A percentile compares a stretch with the other conserved stretches of the same genome.
phyloP scores from a whole-genome alignment of 2,113 vertebrate species.

The Glaucomys volans region DNA sequence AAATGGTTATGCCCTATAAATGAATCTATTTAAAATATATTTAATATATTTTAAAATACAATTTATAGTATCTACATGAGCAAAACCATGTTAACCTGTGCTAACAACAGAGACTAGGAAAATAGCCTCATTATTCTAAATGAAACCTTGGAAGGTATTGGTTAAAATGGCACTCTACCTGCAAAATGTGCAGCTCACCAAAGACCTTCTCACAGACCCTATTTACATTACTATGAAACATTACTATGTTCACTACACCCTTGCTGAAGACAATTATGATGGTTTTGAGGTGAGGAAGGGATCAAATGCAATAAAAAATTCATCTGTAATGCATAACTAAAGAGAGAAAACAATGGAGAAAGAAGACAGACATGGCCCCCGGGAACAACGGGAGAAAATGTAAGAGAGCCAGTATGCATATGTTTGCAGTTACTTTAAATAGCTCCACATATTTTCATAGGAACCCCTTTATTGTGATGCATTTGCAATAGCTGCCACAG shows the following conservation, averaged over 20 bases:
- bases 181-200: neutral
- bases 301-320: constrained; percentile 30
- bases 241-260: neutral
- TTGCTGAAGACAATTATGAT: neutral
- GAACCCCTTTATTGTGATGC: constrained; percentile 53
- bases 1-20: constrained; percentile 10
- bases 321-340: neutral
- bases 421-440: constrained; percentile 77
- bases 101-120: neutral
- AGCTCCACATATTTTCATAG: constrained; percentile 62
- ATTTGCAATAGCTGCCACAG: constrained; percentile 47
- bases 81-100: constrained; percentile 3
- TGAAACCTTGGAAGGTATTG: constrained; percentile 1
- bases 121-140: constrained; percentile 33
- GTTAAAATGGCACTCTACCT: neutral
- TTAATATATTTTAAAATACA: constrained; percentile 48
- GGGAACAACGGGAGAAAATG: constrained; percentile 28
- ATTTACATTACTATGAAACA: constrained; percentile 21
- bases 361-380: neutral
- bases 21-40: constrained; percentile 13
- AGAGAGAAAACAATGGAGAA: neutral
- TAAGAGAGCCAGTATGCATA: constrained; percentile 47
- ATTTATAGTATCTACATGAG: constrained; percentile 1
- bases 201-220: neutral
- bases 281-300: neutral